These are phyloP conservation scores for Sitta carolinensis DNA, from an alignment of 2,797 vertebrate genomes.

Conservation along the genomic window DNA sequence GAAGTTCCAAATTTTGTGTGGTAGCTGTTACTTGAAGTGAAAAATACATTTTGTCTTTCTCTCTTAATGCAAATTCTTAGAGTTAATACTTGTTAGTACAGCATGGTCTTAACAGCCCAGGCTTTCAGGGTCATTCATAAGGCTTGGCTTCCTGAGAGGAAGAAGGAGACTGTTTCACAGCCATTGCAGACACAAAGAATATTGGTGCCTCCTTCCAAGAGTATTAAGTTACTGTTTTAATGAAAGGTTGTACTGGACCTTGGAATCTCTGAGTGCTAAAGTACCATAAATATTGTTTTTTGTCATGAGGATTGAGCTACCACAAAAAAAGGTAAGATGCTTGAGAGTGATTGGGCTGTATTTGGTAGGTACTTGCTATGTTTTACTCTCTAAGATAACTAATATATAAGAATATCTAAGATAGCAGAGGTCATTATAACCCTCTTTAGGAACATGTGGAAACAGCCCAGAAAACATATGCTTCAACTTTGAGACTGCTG, in stretches of 20 bases:
- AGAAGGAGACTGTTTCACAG: not conserved
- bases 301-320: not conserved
- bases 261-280: not conserved
- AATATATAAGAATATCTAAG: not conserved
- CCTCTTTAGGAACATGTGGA: not conserved
- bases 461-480: not conserved
- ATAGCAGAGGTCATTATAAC: not conserved
- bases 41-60: not conserved
- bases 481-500: not conserved
- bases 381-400: not conserved
- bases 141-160: not conserved
- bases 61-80: not conserved
- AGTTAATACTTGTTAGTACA: not conserved
- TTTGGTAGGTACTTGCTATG: not conserved
- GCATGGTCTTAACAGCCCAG: not conserved
- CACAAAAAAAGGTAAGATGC: not conserved
- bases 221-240: not conserved
- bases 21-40: not conserved
- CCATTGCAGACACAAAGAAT: rapidly evolving
- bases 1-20: not conserved
- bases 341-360: not conserved
- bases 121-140: not conserved
- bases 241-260: not conserved
- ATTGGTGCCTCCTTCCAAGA: not conserved
- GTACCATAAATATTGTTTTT: not conserved